Base-by-base conservation (phyloP, 2,113 vertebrate genomes). In the Dromas ardeola region DNA sequence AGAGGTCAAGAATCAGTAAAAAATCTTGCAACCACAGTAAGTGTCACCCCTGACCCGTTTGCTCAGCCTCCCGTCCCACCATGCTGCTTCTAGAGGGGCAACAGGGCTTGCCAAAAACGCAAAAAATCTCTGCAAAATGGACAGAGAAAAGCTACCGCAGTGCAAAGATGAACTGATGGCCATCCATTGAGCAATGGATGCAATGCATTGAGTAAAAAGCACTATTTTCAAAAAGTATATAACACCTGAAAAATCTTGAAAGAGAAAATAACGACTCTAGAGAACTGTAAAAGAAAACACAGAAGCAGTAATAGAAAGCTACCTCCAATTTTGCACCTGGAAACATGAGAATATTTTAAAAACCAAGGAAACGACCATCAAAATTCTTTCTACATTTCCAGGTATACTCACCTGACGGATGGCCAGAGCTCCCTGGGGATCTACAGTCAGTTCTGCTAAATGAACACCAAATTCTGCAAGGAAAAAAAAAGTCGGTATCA, bases 391-490 rank as follows among this genome's bases (percentile, higher is more conserved):
- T 70, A 3, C 8, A 15, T 13, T 25, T 70, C 27, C 30, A 78
- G 45, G 47, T 30, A 73, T 61, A 94, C 98, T 98, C 94, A 99
- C 99, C 99, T 99, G 99, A 85, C 99, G 99, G 84, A 99, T 99
- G 45, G 99, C 99, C 40, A 99, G 98, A 30, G 99, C 99, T 94
- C 99, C 99, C 94, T 99, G 99, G 69, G 99, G 99, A 93, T 99
- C 99, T 13, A 99, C 99, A 6, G 99, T 99, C 95, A 99, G 98
- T 93, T 99, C 99, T 96, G 99, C 99, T 85, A 99, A 97, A 95
- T 99, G 99, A 91, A 99, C 99, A 38, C 99, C 99, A 97, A 99
- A 99, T 96, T 99, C 99, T 99, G 97, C 81, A 98, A 97, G 16
- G 16, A 80, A 79, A 32, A 34, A 67, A 55, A n/a, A 0, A 7